These are phyloP conservation scores for Sipha flava DNA, from an alignment of 1,140 invertebrate species.

Conservation along the genomic window DNA sequence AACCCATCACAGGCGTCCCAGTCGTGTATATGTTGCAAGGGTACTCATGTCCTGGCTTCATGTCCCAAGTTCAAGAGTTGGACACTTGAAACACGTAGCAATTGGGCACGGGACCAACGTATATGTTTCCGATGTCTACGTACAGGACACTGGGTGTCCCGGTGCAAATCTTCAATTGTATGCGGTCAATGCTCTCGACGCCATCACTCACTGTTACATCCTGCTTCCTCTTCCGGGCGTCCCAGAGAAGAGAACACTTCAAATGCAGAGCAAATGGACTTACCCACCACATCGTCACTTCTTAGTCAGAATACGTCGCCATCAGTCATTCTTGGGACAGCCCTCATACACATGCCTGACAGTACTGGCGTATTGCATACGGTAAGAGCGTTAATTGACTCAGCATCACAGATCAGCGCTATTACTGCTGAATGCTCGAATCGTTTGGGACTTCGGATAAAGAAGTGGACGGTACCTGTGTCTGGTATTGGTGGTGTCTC, in stretches of 20 bases:
- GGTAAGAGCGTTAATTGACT: not conserved
- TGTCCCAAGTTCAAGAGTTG: not conserved
- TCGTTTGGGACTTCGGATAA: not conserved
- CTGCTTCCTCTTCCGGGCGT: rapidly evolving
- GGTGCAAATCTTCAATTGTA: not conserved
- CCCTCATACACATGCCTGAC: not conserved
- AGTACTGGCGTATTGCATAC: not conserved
- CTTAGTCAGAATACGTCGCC: not conserved
- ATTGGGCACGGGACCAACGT: not conserved
- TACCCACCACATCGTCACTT: not conserved
- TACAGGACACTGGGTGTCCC: not conserved
- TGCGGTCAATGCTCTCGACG: not conserved
- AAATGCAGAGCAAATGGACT: not conserved
- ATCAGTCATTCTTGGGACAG: not conserved
- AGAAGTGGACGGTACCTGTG: not conserved
- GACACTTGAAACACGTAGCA: not conserved
- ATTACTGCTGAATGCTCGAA: not conserved
- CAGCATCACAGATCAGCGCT: not conserved
- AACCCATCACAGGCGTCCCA: not conserved
- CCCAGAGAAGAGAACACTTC: not conserved
- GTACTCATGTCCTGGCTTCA: not conserved
- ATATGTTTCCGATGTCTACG: not conserved
- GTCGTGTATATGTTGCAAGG: not conserved
- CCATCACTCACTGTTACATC: not conserved
- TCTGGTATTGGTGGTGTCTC: not conserved